These are phyloP conservation scores for Chelidonichthys spinosus DNA, from an alignment of 2,797 vertebrate species.

Conservation along the genomic window DNA sequence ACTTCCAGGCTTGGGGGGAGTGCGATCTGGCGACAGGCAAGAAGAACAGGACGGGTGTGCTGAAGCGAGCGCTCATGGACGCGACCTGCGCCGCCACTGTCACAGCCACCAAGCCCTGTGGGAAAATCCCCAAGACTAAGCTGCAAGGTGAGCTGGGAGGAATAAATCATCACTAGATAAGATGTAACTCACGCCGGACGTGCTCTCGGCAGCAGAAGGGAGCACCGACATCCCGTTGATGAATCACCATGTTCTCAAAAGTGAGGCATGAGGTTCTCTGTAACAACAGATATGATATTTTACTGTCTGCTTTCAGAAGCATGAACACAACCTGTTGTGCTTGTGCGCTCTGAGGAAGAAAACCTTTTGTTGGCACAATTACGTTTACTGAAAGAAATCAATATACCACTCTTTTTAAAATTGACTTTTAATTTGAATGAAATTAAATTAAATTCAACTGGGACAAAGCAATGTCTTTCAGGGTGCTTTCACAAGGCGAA, in stretches of 20 bases:
- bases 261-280: background rate
- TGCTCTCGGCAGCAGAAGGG: background rate
- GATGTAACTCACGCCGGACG: background rate
- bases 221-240: constrained; percentile 25
- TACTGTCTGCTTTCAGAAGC: background rate
- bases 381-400: background rate
- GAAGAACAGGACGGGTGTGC: constrained; percentile 92
- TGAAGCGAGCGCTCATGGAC: constrained; percentile 94
- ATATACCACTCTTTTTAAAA: background rate
- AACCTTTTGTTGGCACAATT: background rate
- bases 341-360: background rate
- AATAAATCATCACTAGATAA: constrained; percentile 28
- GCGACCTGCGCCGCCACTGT: constrained; percentile 92
- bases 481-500: background rate
- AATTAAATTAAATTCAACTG: background rate
- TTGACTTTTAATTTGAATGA: background rate
- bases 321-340: background rate
- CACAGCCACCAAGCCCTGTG: constrained; percentile 94
- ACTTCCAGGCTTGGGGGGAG: constrained; percentile 96
- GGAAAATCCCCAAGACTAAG: constrained; percentile 94
- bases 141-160: constrained; percentile 87
- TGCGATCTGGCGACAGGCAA: constrained; percentile 91
- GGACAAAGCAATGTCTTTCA: background rate
- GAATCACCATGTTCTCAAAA: constrained; percentile 24
- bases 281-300: constrained; percentile 6